These are phyloP conservation scores for Octodon degus DNA, from an alignment of 2,113 vertebrate genomes.

Conservation along the genomic window DNA sequence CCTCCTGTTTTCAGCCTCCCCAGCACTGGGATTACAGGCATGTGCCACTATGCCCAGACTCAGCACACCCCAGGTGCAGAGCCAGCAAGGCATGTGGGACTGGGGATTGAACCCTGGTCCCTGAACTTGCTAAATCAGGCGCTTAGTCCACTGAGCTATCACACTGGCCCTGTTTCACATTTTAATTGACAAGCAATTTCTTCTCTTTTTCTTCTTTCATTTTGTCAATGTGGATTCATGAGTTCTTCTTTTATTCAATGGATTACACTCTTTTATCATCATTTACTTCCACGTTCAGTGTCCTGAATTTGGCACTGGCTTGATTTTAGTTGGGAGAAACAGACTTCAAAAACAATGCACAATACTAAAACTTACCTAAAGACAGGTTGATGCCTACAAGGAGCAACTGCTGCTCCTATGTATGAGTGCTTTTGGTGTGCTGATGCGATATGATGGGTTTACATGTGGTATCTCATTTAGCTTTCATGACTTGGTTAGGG, in stretches of 20 bases:
- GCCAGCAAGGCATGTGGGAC: no score
- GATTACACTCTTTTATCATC: conserved; percentile 18
- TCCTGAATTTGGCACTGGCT: neutral
- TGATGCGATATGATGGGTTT: neutral
- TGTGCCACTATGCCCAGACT: no score
- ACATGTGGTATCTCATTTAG: neutral
- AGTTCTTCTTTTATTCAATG: conserved; percentile 31
- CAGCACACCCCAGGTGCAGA: no score
- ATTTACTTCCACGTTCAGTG: neutral
- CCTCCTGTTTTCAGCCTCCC: no score
- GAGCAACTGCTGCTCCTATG: neutral
- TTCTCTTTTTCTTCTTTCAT: neutral
- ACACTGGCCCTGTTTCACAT: neutral
- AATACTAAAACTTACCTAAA: neutral
- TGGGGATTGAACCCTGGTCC: no score
- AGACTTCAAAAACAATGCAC: neutral
- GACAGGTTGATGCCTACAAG: neutral
- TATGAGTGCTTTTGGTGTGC: neutral
- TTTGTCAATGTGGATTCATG: neutral
- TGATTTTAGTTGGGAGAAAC: conserved; percentile 29
- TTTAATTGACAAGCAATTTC: neutral
- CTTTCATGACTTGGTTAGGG: neutral
- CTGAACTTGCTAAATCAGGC: no score
- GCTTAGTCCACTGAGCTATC: no score
- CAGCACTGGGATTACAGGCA: no score